Evolutionary conservation across 1,140 invertebrate genomes (phyloP).

Genomic region (Whitmania pigra): DNA sequence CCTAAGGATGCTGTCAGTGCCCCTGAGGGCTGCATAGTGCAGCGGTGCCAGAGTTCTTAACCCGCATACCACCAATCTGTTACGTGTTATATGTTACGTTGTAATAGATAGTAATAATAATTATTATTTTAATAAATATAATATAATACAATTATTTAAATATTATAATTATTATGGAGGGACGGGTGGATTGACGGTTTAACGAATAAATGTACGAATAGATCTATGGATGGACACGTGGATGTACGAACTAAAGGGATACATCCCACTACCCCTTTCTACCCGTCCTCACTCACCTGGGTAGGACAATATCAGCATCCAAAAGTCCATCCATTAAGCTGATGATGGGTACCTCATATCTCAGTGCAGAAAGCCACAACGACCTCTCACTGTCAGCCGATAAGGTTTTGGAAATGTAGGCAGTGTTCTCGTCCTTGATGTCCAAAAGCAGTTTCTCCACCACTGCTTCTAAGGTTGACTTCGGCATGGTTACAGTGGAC

Average conservation of each 20-base stretch:
- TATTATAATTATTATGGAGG: too few species aligned
- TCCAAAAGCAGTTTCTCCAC: neutral
- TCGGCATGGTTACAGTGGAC: too few species aligned
- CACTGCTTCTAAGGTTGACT: neutral
- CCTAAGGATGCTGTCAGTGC: conserved; percentile 6
- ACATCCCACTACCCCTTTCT: too few species aligned
- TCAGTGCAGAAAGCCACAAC: neutral
- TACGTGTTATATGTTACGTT: too few species aligned
- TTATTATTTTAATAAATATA: too few species aligned
- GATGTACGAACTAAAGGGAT: too few species aligned
- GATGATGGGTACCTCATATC: neutral
- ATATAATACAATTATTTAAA: too few species aligned
- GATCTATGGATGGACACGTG: too few species aligned
- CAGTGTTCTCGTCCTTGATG: neutral
- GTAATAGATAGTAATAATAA: too few species aligned
- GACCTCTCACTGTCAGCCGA: neutral
- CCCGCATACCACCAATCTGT: conserved; percentile 10
- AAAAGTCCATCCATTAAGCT: neutral
- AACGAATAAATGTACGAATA: too few species aligned
- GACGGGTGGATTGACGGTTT: too few species aligned
- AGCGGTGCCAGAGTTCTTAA: neutral
- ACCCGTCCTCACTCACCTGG: neutral
- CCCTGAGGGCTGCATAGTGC: conserved; percentile 18
- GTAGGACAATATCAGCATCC: neutral
- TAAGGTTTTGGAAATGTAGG: neutral